Evolutionary conservation across 2,797 vertebrate genomes (phyloP).

Genomic region (Phoebastria nigripes): DNA sequence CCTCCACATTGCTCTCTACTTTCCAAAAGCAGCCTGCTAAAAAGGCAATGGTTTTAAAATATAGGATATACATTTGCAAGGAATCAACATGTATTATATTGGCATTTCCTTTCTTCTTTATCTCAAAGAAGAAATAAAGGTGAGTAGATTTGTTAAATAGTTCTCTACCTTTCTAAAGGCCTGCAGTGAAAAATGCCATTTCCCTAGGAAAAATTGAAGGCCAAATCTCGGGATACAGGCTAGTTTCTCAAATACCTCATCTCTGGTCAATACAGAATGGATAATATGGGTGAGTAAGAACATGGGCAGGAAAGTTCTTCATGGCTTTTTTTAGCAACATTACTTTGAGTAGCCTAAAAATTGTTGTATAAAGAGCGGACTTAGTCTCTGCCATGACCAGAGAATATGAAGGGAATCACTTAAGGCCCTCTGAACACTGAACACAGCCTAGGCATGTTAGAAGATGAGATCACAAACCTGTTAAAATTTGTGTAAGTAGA

Average conservation of each 20-base stretch:
- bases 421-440: not conserved
- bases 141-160: not conserved
- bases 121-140: not conserved
- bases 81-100: not conserved
- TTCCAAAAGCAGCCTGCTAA: not conserved
- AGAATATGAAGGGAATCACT: not conserved
- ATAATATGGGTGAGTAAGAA: not conserved
- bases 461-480: not conserved
- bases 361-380: not conserved
- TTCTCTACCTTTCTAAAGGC: not conserved
- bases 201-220: not conserved
- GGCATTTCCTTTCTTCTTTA: not conserved
- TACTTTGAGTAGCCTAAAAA: not conserved
- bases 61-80: accelerated
- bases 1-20: accelerated
- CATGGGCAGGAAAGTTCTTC: not conserved
- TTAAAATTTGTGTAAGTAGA: not conserved
- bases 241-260: not conserved
- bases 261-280: not conserved
- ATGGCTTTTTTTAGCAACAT: not conserved
- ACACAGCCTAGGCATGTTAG: not conserved
- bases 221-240: not conserved
- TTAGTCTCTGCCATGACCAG: not conserved
- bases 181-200: not conserved
- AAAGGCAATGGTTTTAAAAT: not conserved